These are phyloP conservation scores for Cranoglanis bouderius DNA, from an alignment of 2,113 vertebrate genomes.

Conservation along the genomic window DNA sequence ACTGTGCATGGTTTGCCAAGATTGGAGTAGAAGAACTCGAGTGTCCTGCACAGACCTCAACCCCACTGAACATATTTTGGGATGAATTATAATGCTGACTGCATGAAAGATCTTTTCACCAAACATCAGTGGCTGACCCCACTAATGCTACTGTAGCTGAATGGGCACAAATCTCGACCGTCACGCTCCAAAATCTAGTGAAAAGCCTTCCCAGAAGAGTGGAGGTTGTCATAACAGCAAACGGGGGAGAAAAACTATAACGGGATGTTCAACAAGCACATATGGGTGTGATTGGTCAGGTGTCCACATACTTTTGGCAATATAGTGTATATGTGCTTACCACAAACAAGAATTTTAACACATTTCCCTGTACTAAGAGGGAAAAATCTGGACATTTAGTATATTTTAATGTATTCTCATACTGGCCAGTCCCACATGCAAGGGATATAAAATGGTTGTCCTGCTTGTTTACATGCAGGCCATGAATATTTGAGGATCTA, in stretches of 20 bases:
- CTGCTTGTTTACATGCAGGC: conserved; percentile 10
- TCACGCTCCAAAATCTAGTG: background rate
- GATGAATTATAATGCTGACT: background rate
- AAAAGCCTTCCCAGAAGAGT: background rate
- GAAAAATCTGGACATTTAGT: background rate
- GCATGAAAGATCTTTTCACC: background rate
- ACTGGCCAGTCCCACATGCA: background rate
- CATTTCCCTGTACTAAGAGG: background rate
- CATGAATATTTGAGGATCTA: background rate
- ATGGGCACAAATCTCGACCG: background rate
- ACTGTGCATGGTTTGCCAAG: background rate
- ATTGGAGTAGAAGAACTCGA: background rate
- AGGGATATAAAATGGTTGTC: background rate
- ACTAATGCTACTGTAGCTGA: background rate
- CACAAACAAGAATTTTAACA: background rate
- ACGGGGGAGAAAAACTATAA: no score
- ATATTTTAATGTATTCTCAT: background rate
- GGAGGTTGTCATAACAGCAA: no score
- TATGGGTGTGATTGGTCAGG: background rate
- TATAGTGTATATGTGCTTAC: background rate
- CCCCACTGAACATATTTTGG: background rate
- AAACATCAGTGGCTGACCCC: background rate
- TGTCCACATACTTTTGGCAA: background rate
- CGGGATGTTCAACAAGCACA: background rate
- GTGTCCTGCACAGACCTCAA: background rate